These are phyloP conservation scores for Rhabdornis inornatus DNA, from an alignment of 2,113 vertebrate genomes.

Conservation along the genomic window DNA sequence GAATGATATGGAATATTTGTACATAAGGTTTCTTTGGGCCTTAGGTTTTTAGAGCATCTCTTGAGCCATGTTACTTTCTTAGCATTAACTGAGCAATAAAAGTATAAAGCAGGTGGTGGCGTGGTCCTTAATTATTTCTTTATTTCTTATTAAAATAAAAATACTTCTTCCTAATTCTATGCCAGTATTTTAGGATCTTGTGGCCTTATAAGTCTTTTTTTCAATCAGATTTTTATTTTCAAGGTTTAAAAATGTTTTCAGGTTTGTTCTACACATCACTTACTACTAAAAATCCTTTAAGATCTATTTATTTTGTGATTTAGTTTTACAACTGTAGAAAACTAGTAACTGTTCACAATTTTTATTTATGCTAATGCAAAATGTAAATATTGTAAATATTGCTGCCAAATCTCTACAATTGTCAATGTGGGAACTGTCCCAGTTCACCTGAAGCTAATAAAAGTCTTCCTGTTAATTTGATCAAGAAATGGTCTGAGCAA, in stretches of 20 bases:
- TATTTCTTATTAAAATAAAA: neutral
- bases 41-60: neutral
- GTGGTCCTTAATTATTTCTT: neutral
- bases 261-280: neutral
- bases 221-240: neutral
- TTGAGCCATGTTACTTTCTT: neutral
- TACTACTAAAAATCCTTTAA: neutral
- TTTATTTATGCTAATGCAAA: neutral
- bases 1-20: neutral
- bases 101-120: rapidly evolving
- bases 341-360: neutral
- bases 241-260: neutral
- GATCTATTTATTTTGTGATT: neutral
- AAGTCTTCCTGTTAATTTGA: neutral
- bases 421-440: neutral
- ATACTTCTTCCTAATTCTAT: neutral
- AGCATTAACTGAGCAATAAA: neutral
- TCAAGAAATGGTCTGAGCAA: neutral
- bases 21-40: neutral
- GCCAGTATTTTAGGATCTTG: neutral
- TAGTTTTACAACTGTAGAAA: neutral
- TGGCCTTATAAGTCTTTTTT: neutral
- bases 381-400: neutral
- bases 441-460: neutral
- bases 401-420: neutral